phyloP scores from a whole-genome alignment of 2,888 invertebrate genomes.

The Morpho helenor region DNA sequence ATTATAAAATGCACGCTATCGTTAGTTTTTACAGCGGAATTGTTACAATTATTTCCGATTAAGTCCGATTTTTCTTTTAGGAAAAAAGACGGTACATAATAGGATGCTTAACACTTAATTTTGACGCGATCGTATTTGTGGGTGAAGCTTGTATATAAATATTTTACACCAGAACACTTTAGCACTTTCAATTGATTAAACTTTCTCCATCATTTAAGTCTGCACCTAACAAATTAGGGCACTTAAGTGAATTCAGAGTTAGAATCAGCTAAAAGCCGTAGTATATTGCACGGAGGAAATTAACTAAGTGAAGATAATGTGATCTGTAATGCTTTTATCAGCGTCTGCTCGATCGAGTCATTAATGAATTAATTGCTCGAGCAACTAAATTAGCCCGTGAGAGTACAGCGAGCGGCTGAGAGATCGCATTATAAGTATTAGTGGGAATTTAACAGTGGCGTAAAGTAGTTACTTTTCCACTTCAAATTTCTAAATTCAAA shows the following conservation, averaged over 20 bases:
- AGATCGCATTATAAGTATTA: not conserved
- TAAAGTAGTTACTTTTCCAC: too few relatives aligned
- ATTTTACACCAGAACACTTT: too few relatives aligned
- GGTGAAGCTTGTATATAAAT: too few relatives aligned
- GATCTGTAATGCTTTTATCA: conserved; percentile 45
- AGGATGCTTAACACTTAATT: too few relatives aligned
- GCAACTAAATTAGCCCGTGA: conserved; percentile 40
- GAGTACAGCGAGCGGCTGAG: conserved; percentile 17
- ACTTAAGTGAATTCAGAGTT: conserved; percentile 10
- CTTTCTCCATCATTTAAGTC: conserved; percentile 7
- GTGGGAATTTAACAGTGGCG: not conserved
- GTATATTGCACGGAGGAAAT: conserved; percentile 19
- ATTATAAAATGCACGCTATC: too few relatives aligned
- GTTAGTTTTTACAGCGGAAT: too few relatives aligned
- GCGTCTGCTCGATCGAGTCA: conserved; percentile 44
- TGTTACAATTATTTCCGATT: too few relatives aligned
- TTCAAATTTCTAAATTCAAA: too few relatives aligned
- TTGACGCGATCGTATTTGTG: too few relatives aligned
- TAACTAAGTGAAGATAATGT: conserved; percentile 41
- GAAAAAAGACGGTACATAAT: too few relatives aligned
- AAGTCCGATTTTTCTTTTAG: too few relatives aligned
- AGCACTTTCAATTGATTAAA: too few relatives aligned
- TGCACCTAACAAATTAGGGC: conserved; percentile 29
- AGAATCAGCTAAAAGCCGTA: conserved; percentile 16
- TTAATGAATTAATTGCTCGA: conserved; percentile 46